phyloP scores from a whole-genome alignment of 2,113 vertebrate species.

The Willisornis vidua region DNA sequence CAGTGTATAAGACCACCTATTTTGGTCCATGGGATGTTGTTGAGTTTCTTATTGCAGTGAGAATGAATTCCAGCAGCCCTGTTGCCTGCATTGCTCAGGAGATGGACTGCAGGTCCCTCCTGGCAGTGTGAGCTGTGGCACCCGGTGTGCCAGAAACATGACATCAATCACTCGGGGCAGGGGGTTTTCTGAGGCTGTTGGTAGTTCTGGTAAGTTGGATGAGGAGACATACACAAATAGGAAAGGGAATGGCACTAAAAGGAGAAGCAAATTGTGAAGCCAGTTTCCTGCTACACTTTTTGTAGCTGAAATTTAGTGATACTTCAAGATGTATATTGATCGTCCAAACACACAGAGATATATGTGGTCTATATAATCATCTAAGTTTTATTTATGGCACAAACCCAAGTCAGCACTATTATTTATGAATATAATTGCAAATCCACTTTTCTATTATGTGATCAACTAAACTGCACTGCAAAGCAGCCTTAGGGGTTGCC shows the following conservation, averaged over 20 bases:
- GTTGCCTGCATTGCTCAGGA: not conserved
- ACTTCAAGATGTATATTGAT: not conserved
- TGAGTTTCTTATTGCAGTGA: not conserved
- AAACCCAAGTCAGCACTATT: not conserved
- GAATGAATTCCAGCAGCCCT: not conserved
- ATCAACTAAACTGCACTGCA: not conserved
- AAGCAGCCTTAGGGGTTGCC: not conserved
- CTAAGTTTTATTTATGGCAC: not conserved
- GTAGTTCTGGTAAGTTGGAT: not conserved
- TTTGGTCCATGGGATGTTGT: not conserved
- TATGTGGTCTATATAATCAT: not conserved
- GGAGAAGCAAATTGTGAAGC: not conserved
- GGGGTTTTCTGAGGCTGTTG: not conserved
- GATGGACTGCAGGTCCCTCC: not conserved
- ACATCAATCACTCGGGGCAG: fast-evolving
- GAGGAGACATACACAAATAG: not conserved
- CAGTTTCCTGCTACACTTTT: not conserved
- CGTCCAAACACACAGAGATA: not conserved
- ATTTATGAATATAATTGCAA: not conserved
- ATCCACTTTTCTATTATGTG: not conserved
- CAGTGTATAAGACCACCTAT: fast-evolving
- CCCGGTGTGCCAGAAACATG: not conserved
- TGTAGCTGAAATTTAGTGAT: not conserved
- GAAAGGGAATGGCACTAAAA: not conserved
- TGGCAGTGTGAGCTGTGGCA: not conserved